Conservation (phyloP, 2,888 invertebrate species). For the Drosophila ezoana region DNA sequence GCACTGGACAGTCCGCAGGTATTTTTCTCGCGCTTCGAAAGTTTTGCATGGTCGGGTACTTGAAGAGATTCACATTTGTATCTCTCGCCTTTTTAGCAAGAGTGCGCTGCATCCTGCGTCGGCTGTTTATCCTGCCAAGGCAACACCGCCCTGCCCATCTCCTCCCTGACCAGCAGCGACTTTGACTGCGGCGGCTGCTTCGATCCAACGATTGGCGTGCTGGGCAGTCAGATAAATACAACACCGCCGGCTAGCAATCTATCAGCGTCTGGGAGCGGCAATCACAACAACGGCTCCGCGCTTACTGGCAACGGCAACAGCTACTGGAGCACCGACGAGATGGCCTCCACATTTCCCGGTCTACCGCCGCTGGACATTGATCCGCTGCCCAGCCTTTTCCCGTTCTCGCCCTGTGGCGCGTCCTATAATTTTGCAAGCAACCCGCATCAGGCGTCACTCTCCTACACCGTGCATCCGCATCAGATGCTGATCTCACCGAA, state of each 20-base stretch:
- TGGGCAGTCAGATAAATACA: constrained; percentile 78
- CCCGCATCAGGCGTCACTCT: constrained; percentile 85
- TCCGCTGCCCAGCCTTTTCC: constrained; percentile 93
- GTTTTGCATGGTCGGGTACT: neutral
- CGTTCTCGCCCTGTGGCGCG: constrained; percentile 93
- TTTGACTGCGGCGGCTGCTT: constrained; percentile 85
- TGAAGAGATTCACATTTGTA: constrained; percentile 10
- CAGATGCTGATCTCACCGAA: constrained; percentile 89
- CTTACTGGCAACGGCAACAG: constrained; percentile 60
- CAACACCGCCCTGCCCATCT: constrained; percentile 84
- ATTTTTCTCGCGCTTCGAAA: constrained; percentile 50
- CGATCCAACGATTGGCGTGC: constrained; percentile 79
- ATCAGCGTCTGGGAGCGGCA: constrained; percentile 28
- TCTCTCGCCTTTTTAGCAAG: constrained; percentile 74
- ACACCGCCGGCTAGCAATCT: constrained; percentile 63
- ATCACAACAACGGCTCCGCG: constrained; percentile 71
- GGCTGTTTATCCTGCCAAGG: constrained; percentile 85
- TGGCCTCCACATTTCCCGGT: constrained; percentile 93
- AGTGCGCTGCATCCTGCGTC: constrained; percentile 85
- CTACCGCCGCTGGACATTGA: constrained; percentile 94
- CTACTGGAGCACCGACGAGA: constrained; percentile 89
- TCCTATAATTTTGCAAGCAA: constrained; percentile 87
- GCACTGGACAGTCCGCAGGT: constrained; percentile 85
- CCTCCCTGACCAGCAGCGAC: constrained; percentile 84
- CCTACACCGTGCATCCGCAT: constrained; percentile 87